Evolutionary conservation across 2,113 vertebrate species (phyloP), one percentile per base, ranked within the genome.

Genomic region (Salvelinus namaycush): DNA sequence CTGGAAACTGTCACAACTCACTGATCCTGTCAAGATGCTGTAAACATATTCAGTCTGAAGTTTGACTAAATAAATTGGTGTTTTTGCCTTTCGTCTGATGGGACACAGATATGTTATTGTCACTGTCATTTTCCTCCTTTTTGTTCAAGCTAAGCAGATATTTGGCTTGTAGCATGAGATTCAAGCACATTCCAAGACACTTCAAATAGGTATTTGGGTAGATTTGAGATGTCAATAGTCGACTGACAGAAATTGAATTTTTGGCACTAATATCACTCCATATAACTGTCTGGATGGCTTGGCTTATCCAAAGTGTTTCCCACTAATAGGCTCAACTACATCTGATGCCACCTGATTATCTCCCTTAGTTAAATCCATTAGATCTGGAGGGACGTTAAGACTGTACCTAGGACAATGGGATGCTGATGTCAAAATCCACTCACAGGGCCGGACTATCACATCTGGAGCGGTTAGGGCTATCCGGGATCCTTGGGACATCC

Each of bases 301-400:
- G 80, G 78, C 82, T 85, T 83, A 75, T 83, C 84, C 9, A 44
- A 44, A 44, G 39, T 44, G 39, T 2, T 44, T 9, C 39, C 39
- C 80, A 81, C 75, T 62, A 75, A 79, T 79, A 44, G 76, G 75
- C 77, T 78, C 60, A 48, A 76, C 76, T 54, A 76, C 72, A 67
- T 84, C 68, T 22, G 75, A 83, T 44, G 70, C 44, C 78, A 76
- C 64, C 70, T 76, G n/a, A 70, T 73, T 66, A 31, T 24, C 22
- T 29, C 57, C 26, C 76, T 75, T 67, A 82, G 77, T 22, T n/a
- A 9, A 34, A 70, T 26, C 39, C 39, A 70, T 49, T 31, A 66
- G 27, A 22, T 62, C 59, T 31, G 14, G 31, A 2, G 18, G 31
- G 31, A 39, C 16, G 12, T 20, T 65, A 31, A 29, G 26, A 5